Evolutionary conservation across 1,140 invertebrate genomes (phyloP), one percentile per base, ranked within the genome.

Genomic region (Apis florea): DNA sequence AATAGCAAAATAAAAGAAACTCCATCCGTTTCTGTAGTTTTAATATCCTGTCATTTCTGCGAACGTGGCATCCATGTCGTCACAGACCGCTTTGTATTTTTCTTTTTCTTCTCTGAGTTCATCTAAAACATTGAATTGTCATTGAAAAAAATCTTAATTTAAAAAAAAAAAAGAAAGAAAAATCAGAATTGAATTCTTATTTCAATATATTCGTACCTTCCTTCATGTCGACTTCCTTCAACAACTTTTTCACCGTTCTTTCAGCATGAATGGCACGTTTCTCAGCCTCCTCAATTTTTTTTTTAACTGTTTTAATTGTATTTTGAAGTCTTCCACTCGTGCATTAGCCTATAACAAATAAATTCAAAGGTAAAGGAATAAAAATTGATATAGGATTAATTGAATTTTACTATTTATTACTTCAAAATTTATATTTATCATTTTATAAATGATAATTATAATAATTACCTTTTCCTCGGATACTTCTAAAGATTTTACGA

Each of bases 51-150:
- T 94, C 90, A 94, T 93, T 78, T 94, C 94, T 76, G 94, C 93
- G 83, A 96, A 95, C 70, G 96, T 97, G 78, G 95, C 93, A 89
- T 97, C 96, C 94, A 97, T 95, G 90, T 97, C 97, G 84, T 96
- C 95, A 89, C 96, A 95, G 31, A 97, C 93, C 81, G 95, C 93
- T 91, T 95, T 96, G 93, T 95, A 96, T 90, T 96, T 95, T 86
- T 96, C 95, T 90, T 96, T 96, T 89, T 96, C 95, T 90, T 95
- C 93, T 89, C 96, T 94, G 79, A 97, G 93, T 87, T 97, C 96
- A 91, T 96, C 96, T 97, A 93, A 76, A 93, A 93, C 49, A 26
- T 31, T 31, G 0, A 68, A 54, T 9, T 19, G 21, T 54, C 0
- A 2, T 54, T 24, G 17, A 47, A 19, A 47, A 75, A 59, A 1